Conservation (phyloP, 2,113 vertebrate genomes). For the Falco punctatus region DNA sequence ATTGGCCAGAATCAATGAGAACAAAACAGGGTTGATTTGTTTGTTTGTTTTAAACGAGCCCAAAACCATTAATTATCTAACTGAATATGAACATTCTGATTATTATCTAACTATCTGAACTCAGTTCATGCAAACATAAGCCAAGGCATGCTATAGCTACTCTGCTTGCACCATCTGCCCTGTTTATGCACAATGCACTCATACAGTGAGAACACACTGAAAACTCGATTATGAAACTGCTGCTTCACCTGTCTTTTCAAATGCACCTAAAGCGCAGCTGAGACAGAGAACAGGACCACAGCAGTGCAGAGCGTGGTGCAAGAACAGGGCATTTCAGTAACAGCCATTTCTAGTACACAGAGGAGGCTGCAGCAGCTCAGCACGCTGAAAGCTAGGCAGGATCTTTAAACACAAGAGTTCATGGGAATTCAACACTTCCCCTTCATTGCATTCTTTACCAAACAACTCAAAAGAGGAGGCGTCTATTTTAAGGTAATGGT, state of each 20-base stretch:
- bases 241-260: not conserved
- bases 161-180: no score
- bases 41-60: not conserved
- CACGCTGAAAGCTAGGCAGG: not conserved
- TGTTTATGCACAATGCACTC: rapidly evolving
- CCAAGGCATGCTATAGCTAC: not conserved
- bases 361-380: not conserved
- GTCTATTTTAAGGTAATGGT: not conserved
- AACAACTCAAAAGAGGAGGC: not conserved
- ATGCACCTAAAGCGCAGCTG: not conserved
- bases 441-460: not conserved
- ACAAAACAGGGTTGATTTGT: not conserved
- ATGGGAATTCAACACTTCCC: not conserved
- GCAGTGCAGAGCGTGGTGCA: not conserved
- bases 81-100: not conserved
- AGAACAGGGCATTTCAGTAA: not conserved
- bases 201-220: not conserved
- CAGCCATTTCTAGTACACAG: not conserved
- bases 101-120: not conserved
- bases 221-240: not conserved
- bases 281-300: not conserved
- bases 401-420: not conserved
- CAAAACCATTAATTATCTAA: not conserved
- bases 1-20: not conserved
- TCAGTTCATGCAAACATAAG: not conserved